These are phyloP conservation scores for Sinotaia quadrata DNA, from an alignment of 2,888 invertebrate species.

Conservation along the genomic window DNA sequence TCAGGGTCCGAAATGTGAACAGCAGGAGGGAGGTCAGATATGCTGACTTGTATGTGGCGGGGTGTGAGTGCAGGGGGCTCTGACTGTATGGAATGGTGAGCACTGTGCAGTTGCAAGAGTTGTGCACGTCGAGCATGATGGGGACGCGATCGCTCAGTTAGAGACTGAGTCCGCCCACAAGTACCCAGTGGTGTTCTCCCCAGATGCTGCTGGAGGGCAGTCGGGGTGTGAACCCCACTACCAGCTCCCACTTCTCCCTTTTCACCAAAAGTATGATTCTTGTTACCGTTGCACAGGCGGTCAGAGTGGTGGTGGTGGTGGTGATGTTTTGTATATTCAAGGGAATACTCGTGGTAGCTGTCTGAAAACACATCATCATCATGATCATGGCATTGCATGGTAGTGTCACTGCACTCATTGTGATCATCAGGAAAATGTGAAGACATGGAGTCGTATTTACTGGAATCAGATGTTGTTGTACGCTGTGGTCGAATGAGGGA, in stretches of 20 bases:
- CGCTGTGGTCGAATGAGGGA: slow-evolving; percentile 38
- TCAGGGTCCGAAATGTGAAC: slow-evolving; percentile 25
- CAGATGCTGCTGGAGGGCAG: background rate
- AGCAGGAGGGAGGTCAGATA: slow-evolving; percentile 28
- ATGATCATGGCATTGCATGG: slow-evolving; percentile 53
- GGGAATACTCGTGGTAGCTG: slow-evolving; percentile 30
- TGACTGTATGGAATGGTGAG: slow-evolving; percentile 39
- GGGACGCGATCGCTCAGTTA: slow-evolving; percentile 25
- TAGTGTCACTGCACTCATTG: slow-evolving; percentile 62
- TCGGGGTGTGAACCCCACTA: background rate
- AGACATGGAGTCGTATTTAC: slow-evolving; percentile 64
- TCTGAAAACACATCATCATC: slow-evolving; percentile 41
- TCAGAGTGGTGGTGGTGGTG: slow-evolving; percentile 30
- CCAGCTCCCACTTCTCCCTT: background rate
- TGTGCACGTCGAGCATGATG: slow-evolving; percentile 29
- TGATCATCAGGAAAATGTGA: slow-evolving; percentile 61
- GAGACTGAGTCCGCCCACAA: slow-evolving; percentile 32
- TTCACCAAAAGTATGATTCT: slow-evolving; percentile 17
- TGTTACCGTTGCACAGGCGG: slow-evolving; percentile 30
- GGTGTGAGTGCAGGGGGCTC: slow-evolving; percentile 19
- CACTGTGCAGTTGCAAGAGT: slow-evolving; percentile 33
- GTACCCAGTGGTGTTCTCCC: slow-evolving; percentile 18
- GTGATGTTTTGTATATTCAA: slow-evolving; percentile 30
- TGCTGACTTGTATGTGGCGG: slow-evolving; percentile 24
- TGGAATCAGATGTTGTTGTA: slow-evolving; percentile 42